Percentiles rank a stretch among this genome's conserved stretches.
These are phyloP conservation scores for Numenius phaeopus DNA, from an alignment of 2,797 vertebrate species.

Conservation along the genomic window DNA sequence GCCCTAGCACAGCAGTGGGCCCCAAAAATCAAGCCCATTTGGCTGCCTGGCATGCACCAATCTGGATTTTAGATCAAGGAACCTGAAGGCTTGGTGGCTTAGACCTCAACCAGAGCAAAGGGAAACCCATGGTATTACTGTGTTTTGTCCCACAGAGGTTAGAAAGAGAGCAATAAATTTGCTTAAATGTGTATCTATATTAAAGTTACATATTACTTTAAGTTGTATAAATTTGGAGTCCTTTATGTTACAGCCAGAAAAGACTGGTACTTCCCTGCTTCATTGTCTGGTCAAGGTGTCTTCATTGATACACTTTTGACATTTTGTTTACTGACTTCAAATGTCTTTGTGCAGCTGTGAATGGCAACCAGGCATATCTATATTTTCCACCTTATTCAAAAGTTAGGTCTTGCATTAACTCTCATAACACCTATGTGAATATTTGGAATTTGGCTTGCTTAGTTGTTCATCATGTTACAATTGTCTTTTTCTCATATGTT, in stretches of 20 bases:
- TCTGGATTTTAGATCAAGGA: neutral
- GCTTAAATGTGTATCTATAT: neutral
- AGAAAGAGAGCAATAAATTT: neutral
- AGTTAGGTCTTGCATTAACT: neutral
- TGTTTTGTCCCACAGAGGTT: neutral
- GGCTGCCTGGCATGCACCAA: neutral
- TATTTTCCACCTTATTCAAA: neutral
- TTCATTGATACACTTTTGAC: neutral
- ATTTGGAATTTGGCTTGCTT: neutral
- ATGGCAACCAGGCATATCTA: neutral
- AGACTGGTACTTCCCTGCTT: neutral
- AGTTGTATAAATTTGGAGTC: neutral
- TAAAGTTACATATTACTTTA: neutral
- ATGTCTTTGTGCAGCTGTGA: neutral
- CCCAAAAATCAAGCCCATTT: neutral
- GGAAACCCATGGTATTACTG: accelerated
- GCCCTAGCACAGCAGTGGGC: neutral
- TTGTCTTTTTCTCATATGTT: neutral
- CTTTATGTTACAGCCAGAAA: neutral
- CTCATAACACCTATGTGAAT: neutral
- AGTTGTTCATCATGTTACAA: neutral
- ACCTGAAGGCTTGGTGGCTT: neutral
- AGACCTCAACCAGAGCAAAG: neutral
- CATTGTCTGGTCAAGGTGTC: neutral
- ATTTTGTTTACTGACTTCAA: neutral